Base-by-base conservation (phyloP, 2,797 vertebrate species). In the Masticophis lateralis region DNA sequence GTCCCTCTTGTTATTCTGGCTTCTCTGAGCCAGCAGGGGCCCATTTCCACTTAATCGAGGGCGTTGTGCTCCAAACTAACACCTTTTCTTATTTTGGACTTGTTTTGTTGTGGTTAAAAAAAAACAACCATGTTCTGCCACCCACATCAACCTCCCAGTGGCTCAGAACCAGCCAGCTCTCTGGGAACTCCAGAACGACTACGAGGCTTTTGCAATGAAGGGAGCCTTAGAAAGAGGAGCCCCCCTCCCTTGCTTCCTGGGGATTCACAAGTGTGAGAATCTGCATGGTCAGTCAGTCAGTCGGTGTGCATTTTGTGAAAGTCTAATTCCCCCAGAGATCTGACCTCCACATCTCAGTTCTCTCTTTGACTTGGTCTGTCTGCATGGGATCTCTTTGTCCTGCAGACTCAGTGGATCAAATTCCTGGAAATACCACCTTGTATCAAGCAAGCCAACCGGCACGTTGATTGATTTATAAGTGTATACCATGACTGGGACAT, bases 11-110 rank as follows among this genome's bases (percentile, higher is more conserved):
- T 97, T 97, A 92, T 95, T 95, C 79, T 69, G 94, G 95, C 88
- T 83, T 96, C 25, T 95, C 25, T 95, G 95, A 97, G 97, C 95
- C 98, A 98, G 97, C 10, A 0, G 94, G 96, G 95, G 93, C 94
- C 95, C 89, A 95, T 96, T 95, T 94, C 94, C 89, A 93, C 92
- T 97, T 97, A 96, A 94, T 96, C 93, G 96, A 97, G 97, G 97
- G 95, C 97, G 97, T 91, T 83, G 18, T 96, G 96, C 96, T 95
- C 97, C 98, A 94, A 96, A 57, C 96, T 0, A 93, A 96, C 95
- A 96, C 97, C 98, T 96, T 96, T 94, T 93, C 94, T 95, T 94
- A 95, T 95, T 94, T 91, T 69, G 55, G 61, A 56, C 55, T 55
- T 79, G 43, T 47, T 51, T 59, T 88, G 59, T 63, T 94, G 22